Conservation (phyloP, 2,888 invertebrate species). For the Sinotaia quadrata region DNA sequence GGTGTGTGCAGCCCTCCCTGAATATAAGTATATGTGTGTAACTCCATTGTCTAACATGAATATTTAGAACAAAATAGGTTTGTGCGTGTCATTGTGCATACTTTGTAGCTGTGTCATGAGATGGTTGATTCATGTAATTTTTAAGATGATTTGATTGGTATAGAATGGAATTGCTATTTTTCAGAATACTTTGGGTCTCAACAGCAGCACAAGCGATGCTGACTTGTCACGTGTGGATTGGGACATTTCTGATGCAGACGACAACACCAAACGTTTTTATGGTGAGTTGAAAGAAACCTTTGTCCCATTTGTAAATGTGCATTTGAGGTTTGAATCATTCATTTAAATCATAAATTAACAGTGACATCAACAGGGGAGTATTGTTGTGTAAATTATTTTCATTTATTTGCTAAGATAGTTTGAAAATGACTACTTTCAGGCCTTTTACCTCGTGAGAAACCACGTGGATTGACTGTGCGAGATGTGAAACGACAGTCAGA, state of each 20-base stretch:
- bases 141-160: no score
- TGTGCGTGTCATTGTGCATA: background rate
- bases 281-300: no score
- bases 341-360: slow-evolving; percentile 37
- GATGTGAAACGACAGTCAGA: slow-evolving; percentile 94
- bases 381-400: background rate
- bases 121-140: no score
- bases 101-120: no score
- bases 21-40: no score
- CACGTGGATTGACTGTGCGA: slow-evolving; percentile 91
- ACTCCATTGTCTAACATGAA: no score
- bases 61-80: no score
- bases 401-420: background rate
- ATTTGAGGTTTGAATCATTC: no score
- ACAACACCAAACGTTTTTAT: slow-evolving; percentile 75
- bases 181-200: slow-evolving; percentile 15
- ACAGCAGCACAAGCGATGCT: slow-evolving; percentile 21
- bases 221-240: slow-evolving; percentile 52
- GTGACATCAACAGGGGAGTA: background rate
- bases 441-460: slow-evolving; percentile 83
- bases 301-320: no score
- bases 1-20: no score
- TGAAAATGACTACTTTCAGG: slow-evolving; percentile 73
- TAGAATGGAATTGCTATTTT: background rate
- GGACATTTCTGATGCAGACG: slow-evolving; percentile 75